Evolutionary conservation across 2,113 vertebrate species (phyloP), one percentile per base, ranked within the genome.

Genomic region (Dinomys branickii): DNA sequence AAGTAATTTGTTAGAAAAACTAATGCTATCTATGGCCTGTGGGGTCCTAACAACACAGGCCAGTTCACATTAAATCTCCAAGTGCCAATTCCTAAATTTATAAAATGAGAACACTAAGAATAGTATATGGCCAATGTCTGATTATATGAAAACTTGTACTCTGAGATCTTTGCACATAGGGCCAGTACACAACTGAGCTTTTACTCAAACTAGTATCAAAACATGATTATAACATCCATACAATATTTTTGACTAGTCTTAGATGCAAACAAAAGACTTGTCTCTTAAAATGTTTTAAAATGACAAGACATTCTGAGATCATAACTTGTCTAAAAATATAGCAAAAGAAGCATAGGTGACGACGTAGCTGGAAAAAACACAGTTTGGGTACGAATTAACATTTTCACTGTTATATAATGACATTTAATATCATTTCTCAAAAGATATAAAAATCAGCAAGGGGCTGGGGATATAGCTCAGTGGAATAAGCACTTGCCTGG

Each of bases 1-100:
- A 97, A 94, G 65, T 65, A 87, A 75, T 77, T 80, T 19, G n/a
- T 81, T 30, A 41, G 26, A 77, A 90, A 93, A 91, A 69, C 30
- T 83, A 63, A 38, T 35, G 14, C 8, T 28, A 69, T 84, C 14
- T 84, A 20, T 77, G 20, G 19, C 17, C 65, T 88, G 5, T 22
- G 3, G 52, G 17, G 6, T 85, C n/a, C n/a, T n/a, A n/a, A n/a
- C n/a, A 71, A 83, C 28, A 52, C 87, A 6, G 30, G 17, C 63
- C 71, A 35, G 30, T 67, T 91, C 75, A 65, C 13, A 91, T 84
- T 61, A 92, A 85, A 87, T 87, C 80, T 89, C n/a, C 33, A 92
- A 92, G 85, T 88, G 73, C 47, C 30, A 90, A 61, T 69, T 92
- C 73, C 65, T 35, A 81, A 67, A 69, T 88, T 35, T 44, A 56